Evolutionary conservation across 1,140 invertebrate species (phyloP), one percentile per base, ranked within the genome.

Genomic region (Schlechtendalia chinensis): DNA sequence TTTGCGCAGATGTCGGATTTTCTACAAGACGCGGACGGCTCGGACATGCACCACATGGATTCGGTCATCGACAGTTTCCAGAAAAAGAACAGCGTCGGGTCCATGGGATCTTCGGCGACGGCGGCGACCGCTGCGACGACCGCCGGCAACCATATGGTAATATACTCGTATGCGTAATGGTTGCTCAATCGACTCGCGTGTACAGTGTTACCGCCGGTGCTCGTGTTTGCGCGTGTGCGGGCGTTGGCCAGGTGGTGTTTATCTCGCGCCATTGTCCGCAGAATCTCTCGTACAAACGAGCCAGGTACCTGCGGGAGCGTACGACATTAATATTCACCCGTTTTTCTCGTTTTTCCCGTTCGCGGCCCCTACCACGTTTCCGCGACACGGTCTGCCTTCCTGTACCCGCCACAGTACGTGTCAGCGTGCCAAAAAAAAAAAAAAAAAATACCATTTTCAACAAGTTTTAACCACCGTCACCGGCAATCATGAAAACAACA

Each of bases 171-270:
- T n/a, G n/a, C n/a, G n/a, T n/a, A n/a, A n/a, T n/a, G 8, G 88
- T 89, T 27, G 89, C 89, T 16, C 19, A 67, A 67, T 14, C 65
- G 12, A 67, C 17, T 54, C 5, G 19, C 19, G 1, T 56, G 19
- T 56, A 56, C 19, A n/a, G n/a, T 54, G 16, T 54, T 54, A 19
- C 2, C 53, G 53, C 19, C 19, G 2, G 53, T 19, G 14, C 12
- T 45, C 10, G 54, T 12, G 56, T 58, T 10, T 58, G 2, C 4
- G 27, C 24, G 27, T 39, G 32, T 11, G 65, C 22, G n/a, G n/a
- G n/a, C 65, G 65, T n/a, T 22, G 12, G 19, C n/a, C 32, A 39
- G 32, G 29, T 65, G 10, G n/a, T 45, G 45, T 67, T 22, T 67
- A 22, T 67, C 14, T 67, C 12, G 11, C 11, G 12, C 39, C 39